phyloP scores from a whole-genome alignment of 2,888 invertebrate genomes.

The Pollenia labialis region DNA sequence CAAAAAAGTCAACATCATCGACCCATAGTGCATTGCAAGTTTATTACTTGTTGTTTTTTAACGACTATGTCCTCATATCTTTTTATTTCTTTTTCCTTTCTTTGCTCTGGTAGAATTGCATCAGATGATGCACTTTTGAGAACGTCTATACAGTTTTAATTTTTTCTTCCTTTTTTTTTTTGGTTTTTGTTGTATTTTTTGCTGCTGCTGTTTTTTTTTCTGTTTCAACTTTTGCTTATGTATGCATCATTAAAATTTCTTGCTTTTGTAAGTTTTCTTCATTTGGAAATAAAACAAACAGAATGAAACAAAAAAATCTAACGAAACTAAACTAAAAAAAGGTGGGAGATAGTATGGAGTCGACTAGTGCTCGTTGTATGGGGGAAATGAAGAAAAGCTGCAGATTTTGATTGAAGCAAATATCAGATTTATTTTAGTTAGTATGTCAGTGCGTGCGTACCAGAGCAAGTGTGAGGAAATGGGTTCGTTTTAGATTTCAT shows the following conservation, averaged over 20 bases:
- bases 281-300: conserved; percentile 61
- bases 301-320: conserved; percentile 11
- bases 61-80: conserved; percentile 29
- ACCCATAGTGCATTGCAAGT: conserved; percentile 54
- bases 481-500: conserved; percentile 54
- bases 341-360: conserved; percentile 37
- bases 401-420: conserved; percentile 61
- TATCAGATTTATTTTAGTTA: conserved; percentile 21
- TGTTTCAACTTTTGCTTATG: conserved; percentile 75
- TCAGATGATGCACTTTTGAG: conserved; percentile 77
- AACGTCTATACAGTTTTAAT: conserved; percentile 77
- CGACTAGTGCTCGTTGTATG: not conserved
- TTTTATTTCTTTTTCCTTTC: conserved; percentile 31
- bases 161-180: conserved; percentile 76
- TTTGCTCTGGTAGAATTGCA: conserved; percentile 52
- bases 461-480: conserved; percentile 58
- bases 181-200: conserved; percentile 75
- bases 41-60: conserved; percentile 45
- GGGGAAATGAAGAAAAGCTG: conserved; percentile 28
- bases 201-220: conserved; percentile 76
- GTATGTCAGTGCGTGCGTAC: conserved; percentile 15
- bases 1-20: not conserved
- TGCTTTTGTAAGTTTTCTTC: conserved; percentile 73
- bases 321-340: conserved; percentile 62
- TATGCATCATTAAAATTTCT: conserved; percentile 82